These are phyloP conservation scores for Meriones psammophilus DNA, from an alignment of 2,797 vertebrate species.

Conservation along the genomic window DNA sequence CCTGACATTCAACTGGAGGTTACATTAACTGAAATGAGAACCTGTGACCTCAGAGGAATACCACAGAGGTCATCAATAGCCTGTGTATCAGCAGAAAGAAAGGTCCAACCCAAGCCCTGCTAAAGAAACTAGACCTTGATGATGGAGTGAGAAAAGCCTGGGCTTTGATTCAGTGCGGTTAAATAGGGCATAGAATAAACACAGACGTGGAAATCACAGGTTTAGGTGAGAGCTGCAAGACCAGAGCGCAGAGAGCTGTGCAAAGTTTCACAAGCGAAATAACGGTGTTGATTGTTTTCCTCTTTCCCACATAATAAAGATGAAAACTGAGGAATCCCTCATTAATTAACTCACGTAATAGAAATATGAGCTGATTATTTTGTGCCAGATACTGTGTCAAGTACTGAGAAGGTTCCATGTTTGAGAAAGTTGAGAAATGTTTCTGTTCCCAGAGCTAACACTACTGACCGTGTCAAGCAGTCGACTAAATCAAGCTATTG, in stretches of 20 bases:
- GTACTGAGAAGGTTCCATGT: background rate
- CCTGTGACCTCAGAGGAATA: constrained; percentile 50
- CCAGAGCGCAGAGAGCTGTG: background rate
- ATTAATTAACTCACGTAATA: constrained; percentile 8
- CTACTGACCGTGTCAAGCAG: background rate
- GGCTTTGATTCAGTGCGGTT: background rate
- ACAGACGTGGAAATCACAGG: background rate
- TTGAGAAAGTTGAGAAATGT: background rate
- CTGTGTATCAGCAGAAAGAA: constrained; percentile 11
- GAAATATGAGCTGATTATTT: constrained; percentile 2
- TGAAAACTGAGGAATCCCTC: background rate
- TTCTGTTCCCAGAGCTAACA: background rate
- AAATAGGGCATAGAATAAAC: background rate
- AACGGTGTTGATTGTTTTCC: background rate
- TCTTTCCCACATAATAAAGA: constrained; percentile 9
- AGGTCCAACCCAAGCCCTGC: background rate
- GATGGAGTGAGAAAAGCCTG: background rate
- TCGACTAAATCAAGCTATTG: background rate
- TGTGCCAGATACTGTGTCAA: background rate
- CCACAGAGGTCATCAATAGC: background rate
- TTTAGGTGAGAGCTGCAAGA: background rate
- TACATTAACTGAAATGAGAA: constrained; percentile 69
- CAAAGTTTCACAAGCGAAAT: background rate
- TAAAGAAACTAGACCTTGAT: background rate
- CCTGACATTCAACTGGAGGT: background rate